These are phyloP conservation scores for Drosophila paranaensis DNA, from an alignment of 2,888 invertebrate species.

Conservation along the genomic window DNA sequence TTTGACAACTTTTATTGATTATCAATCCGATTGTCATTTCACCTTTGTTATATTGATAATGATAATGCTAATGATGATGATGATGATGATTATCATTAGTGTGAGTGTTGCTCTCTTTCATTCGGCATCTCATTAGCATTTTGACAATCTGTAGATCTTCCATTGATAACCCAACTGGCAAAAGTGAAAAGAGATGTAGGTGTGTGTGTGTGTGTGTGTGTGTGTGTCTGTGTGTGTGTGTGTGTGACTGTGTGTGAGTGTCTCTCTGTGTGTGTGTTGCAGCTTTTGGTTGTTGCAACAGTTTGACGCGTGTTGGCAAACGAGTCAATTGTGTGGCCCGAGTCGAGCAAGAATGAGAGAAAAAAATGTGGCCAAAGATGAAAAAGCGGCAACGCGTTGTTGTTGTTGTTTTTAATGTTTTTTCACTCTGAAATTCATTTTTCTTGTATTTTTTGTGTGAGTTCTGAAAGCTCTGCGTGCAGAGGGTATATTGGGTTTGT, in stretches of 20 bases:
- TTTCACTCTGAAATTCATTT: constrained; percentile 24
- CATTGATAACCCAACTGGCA: constrained; percentile 28
- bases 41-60: neutral
- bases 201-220: no score
- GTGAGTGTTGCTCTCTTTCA: neutral
- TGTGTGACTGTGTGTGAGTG: neutral
- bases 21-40: constrained; percentile 2
- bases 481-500: neutral
- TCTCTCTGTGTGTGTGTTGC: constrained; percentile 24
- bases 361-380: neutral
- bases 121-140: constrained; percentile 38
- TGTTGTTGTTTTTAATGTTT: constrained; percentile 13
- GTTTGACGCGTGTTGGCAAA: constrained; percentile 72
- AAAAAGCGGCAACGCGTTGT: constrained; percentile 29
- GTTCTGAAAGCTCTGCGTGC: neutral
- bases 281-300: constrained; percentile 39
- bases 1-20: constrained; percentile 9
- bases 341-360: constrained; percentile 45
- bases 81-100: neutral
- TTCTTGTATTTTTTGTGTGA: constrained; percentile 19
- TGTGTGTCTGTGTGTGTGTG: constrained; percentile 12
- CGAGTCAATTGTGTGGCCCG: constrained; percentile 74
- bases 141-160: constrained; percentile 34
- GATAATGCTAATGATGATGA: neutral
- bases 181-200: neutral